phyloP scores from a whole-genome alignment of 35 echinoderm and acorn worm species.

The Strongylocentrotus purpuratus region DNA sequence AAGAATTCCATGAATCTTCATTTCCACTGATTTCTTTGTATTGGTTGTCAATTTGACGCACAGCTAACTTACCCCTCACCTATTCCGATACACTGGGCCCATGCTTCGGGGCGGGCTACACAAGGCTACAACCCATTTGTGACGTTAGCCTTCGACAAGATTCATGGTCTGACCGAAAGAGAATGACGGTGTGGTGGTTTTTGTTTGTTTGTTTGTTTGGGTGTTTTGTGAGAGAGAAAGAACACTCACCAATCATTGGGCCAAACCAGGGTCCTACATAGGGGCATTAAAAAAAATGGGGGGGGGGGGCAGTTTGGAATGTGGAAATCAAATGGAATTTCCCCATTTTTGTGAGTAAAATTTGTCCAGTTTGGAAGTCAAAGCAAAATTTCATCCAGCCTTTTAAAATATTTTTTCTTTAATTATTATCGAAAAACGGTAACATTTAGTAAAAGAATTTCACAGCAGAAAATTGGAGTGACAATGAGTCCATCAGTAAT shows the following conservation, averaged over 20 bases:
- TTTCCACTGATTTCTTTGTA: slow-evolving; percentile 5
- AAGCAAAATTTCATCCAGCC: background rate
- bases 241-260: slow-evolving; percentile 21
- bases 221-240: slow-evolving; percentile 22
- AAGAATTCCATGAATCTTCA: slow-evolving; percentile 4
- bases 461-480: background rate
- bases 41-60: slow-evolving; percentile 9
- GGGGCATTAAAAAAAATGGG: background rate
- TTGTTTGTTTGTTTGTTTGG: background rate
- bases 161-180: slow-evolving; percentile 31
- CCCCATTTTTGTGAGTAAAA: no score
- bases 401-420: no score
- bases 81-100: slow-evolving; percentile 13
- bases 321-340: background rate
- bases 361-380: background rate
- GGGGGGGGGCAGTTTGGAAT: background rate
- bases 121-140: background rate
- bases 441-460: no score
- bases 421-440: no score
- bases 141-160: slow-evolving; percentile 30
- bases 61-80: slow-evolving; percentile 28
- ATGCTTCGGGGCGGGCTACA: slow-evolving; percentile 8
- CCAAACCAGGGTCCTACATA: background rate
- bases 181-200: slow-evolving; percentile 13
- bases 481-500: no score